Evolutionary conservation across 2,113 vertebrate species (phyloP), one percentile per base, ranked within the genome.

Genomic region (Labeo catla): DNA sequence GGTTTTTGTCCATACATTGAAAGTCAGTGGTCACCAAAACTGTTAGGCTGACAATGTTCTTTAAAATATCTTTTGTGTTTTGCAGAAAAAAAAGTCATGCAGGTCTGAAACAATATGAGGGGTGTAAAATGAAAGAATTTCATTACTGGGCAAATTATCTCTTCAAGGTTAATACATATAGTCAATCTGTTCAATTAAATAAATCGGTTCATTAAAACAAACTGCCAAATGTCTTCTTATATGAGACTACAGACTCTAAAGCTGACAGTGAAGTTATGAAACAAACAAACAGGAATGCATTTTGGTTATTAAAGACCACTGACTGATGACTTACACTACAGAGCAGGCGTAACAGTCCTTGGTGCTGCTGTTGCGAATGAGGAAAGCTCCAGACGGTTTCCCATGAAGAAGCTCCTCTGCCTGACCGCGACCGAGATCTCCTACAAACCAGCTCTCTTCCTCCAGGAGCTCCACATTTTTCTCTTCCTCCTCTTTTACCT

Each of bases 331-430:
- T 98, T 94, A 99, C 98, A 99, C 97, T 89, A 99, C 98, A 74
- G 98, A 99, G 95, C 98, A 99, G 92, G 98, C 98, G 21, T 97
- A 99, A 89, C 97, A 98, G 88, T 98, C 97, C 92, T 98, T 97
- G 93, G 97, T 93, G 96, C 97, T 98, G 88, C 98, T 98, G 92
- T 99, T 96, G 0, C 98, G 97, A 93, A 99, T 97, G 91, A 99
- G 94, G 94, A 99, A 99, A 0, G 98, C 96, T 89, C 98, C 98
- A 2, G 97, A 94, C 61, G 96, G 95, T 93, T 98, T 98, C 10
- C 96, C 97, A 70, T 95, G 93, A 61, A 99, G 97, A 93, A 98
- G 94, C 83, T 98, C 97, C 92, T 99, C 98, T 0, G 98, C 97
- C 92, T 98, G 96, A 49, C 95, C 93, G 83, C 98, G 95, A 91